Percentiles rank a stretch among this genome's conserved stretches.
phyloP scores from a whole-genome alignment of 2,797 vertebrate genomes.

The Chrysolophus pictus region DNA sequence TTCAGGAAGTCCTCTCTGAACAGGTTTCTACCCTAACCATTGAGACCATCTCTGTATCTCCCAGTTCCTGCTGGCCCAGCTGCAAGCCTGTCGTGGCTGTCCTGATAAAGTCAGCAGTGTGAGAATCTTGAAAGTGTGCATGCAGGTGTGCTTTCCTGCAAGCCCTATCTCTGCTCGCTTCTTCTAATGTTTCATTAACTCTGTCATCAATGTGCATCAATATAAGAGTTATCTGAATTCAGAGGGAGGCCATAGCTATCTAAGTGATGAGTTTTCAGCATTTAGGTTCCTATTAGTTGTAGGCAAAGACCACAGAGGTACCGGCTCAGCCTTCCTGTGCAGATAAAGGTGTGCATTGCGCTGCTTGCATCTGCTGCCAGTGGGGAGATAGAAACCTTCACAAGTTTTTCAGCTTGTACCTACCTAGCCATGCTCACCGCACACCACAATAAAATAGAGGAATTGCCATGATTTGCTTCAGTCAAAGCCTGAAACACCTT shows the following conservation, averaged over 20 bases:
- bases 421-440: neutral
- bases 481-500: neutral
- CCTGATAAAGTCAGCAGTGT: neutral
- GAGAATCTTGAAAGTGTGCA: constrained; percentile 16
- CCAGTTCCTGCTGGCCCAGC: constrained; percentile 52
- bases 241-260: neutral
- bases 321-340: constrained; percentile 36
- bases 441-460: neutral
- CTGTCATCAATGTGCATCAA: constrained; percentile 32
- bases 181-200: constrained; percentile 23
- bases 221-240: constrained; percentile 45
- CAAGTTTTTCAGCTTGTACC: neutral
- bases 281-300: neutral
- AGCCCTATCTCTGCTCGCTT: neutral
- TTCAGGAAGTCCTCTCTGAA: constrained; percentile 60
- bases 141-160: constrained; percentile 70
- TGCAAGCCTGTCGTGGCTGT: constrained; percentile 1
- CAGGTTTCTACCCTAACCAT: constrained; percentile 63
- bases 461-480: neutral
- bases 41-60: constrained; percentile 49
- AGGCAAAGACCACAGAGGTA: neutral
- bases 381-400: constrained; percentile 12
- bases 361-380: neutral
- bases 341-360: neutral
- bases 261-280: constrained; percentile 11